A percentile compares a stretch with the other conserved stretches of the same genome.
phyloP scores from a whole-genome alignment of 2,888 invertebrate species.

The Zele albiditarsus region DNA sequence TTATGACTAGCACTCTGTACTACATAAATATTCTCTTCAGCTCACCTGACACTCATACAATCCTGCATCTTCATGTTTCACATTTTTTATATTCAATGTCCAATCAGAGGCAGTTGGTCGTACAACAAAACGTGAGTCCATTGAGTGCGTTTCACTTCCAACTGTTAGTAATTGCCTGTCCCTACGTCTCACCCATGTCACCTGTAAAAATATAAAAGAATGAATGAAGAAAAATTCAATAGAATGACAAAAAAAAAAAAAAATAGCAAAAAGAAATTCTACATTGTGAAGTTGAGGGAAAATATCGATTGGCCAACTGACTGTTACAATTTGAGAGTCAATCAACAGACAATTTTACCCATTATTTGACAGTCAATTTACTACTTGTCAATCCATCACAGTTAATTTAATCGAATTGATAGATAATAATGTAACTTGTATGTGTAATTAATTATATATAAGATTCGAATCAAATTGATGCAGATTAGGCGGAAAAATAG shows the following conservation, averaged over 20 bases:
- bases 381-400: no score
- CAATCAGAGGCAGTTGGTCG: constrained; percentile 68
- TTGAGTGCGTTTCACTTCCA: constrained; percentile 68
- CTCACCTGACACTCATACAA: constrained; percentile 69
- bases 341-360: no score
- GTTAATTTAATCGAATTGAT: no score
- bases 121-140: constrained; percentile 68
- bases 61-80: constrained; percentile 65
- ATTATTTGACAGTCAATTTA: no score
- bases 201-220: constrained; percentile 55
- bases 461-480: no score
- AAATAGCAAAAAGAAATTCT: not conserved
- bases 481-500: no score
- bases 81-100: constrained; percentile 67
- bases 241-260: not conserved
- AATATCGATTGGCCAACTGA: no score
- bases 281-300: not conserved
- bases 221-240: constrained; percentile 9
- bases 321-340: no score
- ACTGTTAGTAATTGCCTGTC: constrained; percentile 69
- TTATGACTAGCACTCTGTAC: not conserved
- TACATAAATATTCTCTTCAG: not conserved
- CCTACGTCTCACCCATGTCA: constrained; percentile 69
- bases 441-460: no score
- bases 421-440: no score